A percentile compares a stretch with the other conserved stretches of the same genome.
Evolutionary conservation across 2,888 invertebrate genomes (phyloP).

Genomic region (Invenusta paracnida): DNA sequence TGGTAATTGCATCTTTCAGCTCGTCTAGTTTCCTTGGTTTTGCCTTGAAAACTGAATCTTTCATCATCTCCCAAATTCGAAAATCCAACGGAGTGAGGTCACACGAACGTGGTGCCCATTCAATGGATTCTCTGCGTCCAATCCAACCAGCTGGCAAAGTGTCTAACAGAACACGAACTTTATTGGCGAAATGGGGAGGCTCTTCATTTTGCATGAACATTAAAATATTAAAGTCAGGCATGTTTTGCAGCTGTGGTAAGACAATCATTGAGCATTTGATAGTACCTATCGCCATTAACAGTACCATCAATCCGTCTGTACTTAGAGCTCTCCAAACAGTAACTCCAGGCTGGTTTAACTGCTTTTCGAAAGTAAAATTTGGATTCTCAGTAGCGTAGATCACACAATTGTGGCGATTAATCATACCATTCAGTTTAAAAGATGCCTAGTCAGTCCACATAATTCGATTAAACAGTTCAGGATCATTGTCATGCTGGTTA

Average conservation of each 20-base stretch:
- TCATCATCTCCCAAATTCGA: neutral
- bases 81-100: neutral
- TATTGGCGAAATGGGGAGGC: neutral
- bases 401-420: neutral
- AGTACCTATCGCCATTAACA: no score
- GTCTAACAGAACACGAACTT: neutral
- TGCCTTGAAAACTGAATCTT: neutral
- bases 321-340: neutral
- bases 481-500: neutral
- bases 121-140: neutral
- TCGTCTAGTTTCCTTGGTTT: neutral
- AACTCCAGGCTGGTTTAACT: neutral
- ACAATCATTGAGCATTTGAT: no score
- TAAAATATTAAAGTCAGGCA: neutral
- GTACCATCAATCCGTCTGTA: neutral
- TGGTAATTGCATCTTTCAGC: neutral
- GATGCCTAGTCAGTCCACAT: neutral
- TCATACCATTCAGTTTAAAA: neutral
- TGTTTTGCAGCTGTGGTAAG: neutral
- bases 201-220: neutral
- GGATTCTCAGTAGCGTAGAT: neutral
- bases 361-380: neutral
- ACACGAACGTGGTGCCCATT: neutral
- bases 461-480: no score
- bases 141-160: neutral